These are phyloP conservation scores for Nymphalis c-album DNA, from an alignment of 2,888 invertebrate genomes.

Conservation along the genomic window DNA sequence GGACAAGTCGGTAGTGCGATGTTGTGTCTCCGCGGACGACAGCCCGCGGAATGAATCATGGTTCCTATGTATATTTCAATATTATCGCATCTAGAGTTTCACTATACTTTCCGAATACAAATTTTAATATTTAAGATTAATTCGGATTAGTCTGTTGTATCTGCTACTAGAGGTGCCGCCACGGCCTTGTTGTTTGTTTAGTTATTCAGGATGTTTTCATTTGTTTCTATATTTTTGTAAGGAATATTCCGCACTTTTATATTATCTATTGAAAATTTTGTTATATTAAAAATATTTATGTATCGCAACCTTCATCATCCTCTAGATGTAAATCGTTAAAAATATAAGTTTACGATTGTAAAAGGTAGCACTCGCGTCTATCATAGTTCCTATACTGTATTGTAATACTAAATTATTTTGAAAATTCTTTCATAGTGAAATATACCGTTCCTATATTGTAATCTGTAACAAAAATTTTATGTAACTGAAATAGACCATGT, in stretches of 20 bases:
- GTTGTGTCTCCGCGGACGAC: conserved; percentile 76
- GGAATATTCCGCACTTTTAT: conserved; percentile 52
- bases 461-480: conserved; percentile 69
- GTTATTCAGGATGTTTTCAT: conserved; percentile 58
- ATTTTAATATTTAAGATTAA: conserved; percentile 82
- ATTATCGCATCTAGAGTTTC: conserved; percentile 82
- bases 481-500: conserved; percentile 55
- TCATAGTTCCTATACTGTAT: conserved; percentile 82
- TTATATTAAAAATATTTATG: conserved; percentile 61
- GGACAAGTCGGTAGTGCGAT: conserved; percentile 75
- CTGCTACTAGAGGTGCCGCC: conserved; percentile 75
- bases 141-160: conserved; percentile 81
- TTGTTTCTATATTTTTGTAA: conserved; percentile 47
- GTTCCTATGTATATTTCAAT: conserved; percentile 83
- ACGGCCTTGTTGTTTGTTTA: conserved; percentile 77
- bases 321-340: conserved; percentile 58
- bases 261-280: conserved; percentile 58
- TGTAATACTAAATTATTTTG: conserved; percentile 79
- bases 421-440: conserved; percentile 80
- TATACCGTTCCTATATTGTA: conserved; percentile 80
- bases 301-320: conserved; percentile 51
- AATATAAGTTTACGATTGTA: conserved; percentile 72
- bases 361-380: conserved; percentile 78
- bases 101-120: conserved; percentile 82
- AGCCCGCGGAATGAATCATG: conserved; percentile 80